phyloP scores from a whole-genome alignment of 2,113 vertebrate species.

The Arvicanthis niloticus region DNA sequence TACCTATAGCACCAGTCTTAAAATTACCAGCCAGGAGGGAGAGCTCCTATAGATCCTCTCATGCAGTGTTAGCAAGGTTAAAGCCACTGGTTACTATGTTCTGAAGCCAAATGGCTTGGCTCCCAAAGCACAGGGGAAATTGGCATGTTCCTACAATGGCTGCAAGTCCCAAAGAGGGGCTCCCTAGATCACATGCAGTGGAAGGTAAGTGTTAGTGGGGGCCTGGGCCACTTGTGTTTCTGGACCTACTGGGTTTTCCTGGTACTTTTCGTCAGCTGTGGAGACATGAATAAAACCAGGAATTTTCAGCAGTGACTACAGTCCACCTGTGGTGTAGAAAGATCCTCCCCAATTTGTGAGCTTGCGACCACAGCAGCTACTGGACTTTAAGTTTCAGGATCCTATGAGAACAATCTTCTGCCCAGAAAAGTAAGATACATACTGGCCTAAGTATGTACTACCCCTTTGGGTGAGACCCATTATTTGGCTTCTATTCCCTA shows the following conservation, averaged over 20 bases:
- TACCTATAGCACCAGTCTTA: neutral
- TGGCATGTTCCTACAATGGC: neutral
- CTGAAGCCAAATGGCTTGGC: neutral
- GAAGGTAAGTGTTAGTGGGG: neutral
- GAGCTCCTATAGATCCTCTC: neutral
- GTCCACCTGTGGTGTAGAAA: neutral
- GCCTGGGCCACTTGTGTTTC: neutral
- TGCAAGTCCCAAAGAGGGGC: neutral
- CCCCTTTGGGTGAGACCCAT: neutral
- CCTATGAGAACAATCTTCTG: neutral
- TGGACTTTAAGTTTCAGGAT: neutral
- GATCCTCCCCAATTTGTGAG: no score
- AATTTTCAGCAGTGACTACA: neutral
- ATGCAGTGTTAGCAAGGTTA: neutral
- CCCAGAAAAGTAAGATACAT: neutral
- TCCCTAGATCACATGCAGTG: neutral
- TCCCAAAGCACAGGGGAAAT: neutral
- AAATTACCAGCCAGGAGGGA: neutral
- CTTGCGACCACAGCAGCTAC: neutral
- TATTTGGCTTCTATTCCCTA: neutral
- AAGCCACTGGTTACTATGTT: neutral
- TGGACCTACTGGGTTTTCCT: neutral
- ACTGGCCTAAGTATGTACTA: neutral
- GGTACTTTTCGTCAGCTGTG: neutral
- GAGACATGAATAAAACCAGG: neutral